Percentiles rank a stretch among this genome's conserved stretches.
Conservation (phyloP, 2,113 vertebrate genomes). For the Alexandromys fortis region DNA sequence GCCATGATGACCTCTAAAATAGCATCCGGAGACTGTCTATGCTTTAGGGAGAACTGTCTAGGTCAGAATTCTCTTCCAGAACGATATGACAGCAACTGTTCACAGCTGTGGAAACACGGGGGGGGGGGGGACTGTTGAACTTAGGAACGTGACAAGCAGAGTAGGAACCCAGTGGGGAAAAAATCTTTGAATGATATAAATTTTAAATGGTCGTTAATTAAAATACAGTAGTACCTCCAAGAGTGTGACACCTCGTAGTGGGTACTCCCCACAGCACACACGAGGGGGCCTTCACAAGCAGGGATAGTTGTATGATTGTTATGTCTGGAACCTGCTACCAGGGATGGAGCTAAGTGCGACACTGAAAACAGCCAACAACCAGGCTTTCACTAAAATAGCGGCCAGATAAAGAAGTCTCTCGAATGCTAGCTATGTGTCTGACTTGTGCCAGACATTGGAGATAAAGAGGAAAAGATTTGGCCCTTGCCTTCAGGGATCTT, state of each 20-base stretch:
- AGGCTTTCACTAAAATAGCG: not conserved
- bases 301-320: not conserved
- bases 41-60: not conserved
- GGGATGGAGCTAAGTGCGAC: not conserved
- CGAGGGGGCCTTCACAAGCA: not conserved
- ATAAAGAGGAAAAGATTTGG: not conserved
- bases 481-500: not conserved
- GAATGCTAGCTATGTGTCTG: not conserved
- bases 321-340: not conserved
- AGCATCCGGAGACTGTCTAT: not conserved
- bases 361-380: not conserved
- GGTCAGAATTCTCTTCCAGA: not conserved
- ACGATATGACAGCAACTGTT: not conserved
- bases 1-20: not conserved
- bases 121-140: not conserved
- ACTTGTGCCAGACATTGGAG: not conserved
- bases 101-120: conserved; percentile 13
- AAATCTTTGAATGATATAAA: not conserved
- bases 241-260: not conserved
- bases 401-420: not conserved
- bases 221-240: not conserved
- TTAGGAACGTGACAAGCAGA: not conserved
- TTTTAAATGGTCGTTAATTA: not conserved
- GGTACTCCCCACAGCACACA: not conserved
- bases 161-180: not conserved